Evolutionary conservation across 2,113 vertebrate genomes (phyloP).

Genomic region (Okapia johnstoni): DNA sequence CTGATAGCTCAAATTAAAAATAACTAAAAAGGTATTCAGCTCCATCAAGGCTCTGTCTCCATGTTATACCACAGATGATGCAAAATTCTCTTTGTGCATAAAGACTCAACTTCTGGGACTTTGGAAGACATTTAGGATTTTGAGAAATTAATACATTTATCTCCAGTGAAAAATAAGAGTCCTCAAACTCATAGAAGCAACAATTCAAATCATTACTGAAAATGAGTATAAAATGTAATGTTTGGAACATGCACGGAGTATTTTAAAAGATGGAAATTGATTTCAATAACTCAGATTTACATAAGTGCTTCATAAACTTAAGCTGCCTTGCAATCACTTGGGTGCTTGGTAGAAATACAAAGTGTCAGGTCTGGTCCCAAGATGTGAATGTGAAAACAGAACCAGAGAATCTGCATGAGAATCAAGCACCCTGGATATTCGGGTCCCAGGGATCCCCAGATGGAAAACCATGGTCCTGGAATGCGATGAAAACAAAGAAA

Average conservation of each 20-base stretch:
- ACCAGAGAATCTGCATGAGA: background rate
- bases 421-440: background rate
- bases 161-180: background rate
- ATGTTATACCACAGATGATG: background rate
- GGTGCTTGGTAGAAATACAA: background rate
- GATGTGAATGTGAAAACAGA: background rate
- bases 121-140: background rate
- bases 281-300: background rate
- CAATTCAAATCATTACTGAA: background rate
- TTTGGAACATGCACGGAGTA: background rate
- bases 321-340: background rate
- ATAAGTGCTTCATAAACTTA: background rate
- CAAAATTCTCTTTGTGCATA: background rate
- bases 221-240: background rate
- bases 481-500: background rate
- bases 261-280: background rate
- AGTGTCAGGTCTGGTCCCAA: background rate
- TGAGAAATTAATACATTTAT: background rate
- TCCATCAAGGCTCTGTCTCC: background rate
- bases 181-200: background rate
- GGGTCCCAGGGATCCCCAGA: background rate
- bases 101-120: background rate
- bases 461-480: background rate
- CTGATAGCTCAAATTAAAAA: background rate
- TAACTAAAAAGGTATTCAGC: background rate